Evolutionary conservation across 2,888 invertebrate species (phyloP), one percentile per base, ranked within the genome.

Genomic region (Agonopterix heracliana): DNA sequence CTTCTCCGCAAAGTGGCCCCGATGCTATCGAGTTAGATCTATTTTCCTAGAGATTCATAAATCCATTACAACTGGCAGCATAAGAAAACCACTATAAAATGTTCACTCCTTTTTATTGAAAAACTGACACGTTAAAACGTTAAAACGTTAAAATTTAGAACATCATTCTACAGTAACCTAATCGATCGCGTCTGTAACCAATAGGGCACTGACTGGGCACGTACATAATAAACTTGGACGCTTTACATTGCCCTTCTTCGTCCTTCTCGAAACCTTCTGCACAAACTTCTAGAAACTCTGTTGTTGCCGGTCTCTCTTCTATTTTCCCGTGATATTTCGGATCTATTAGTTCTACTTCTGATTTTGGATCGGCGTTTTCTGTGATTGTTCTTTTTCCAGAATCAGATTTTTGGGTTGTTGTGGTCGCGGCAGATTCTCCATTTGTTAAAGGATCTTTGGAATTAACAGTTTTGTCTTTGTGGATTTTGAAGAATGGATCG

Each of bases 311-410:
- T 26, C 26, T 26, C 36, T 52, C 49, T 45, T 49, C 13, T 41
- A 47, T 45, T 44, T 43, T 75, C 2, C 81, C 78, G 51, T 81
- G 78, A 49, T 79, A 79, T 43, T 60, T 64, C 0, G 85, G 77
- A 46, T 79, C 78, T 41, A 86, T 66, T 2, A 81, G 62, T 62
- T 86, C 86, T 0, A 85, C 72, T 45, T 86, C 84, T 10, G 68
- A 61, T 52, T 79, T 79, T 0, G 79, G 77, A 44, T 71, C 61
- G 9, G 9, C 1, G 12, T 44, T 10, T 26, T 26, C 26, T 26
- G 26, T 26, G 26, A 26, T 26, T 5, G 26, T 26, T 26, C 26
- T 26, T 26, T 7, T 26, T 26, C 1, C 26, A 26, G 26, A 10
- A n/a, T 13, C 44, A 5, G 40, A 5, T 34, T 11, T 11, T 44